Percentiles rank a stretch among this genome's conserved stretches.
Evolutionary conservation across 92 coral and sea anemone species (phyloP).

Genomic region (Epizoanthus ramosus): DNA sequence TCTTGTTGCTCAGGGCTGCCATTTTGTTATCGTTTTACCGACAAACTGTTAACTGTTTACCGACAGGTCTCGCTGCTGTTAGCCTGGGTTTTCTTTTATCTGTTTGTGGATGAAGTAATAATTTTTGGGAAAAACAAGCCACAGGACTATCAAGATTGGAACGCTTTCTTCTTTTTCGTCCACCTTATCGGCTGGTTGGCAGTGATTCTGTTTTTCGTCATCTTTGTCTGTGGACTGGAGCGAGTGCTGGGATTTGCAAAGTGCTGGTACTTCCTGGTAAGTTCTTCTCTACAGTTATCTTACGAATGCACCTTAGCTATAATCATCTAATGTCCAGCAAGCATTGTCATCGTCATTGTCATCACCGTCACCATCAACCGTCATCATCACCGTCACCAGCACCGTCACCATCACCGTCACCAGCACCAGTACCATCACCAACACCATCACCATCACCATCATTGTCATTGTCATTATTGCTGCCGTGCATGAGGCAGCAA

Average conservation of each 20-base stretch:
- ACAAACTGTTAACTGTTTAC: no score
- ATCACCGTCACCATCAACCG: no score
- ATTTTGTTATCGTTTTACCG: no score
- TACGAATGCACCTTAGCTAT: background rate
- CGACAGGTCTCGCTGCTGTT: conserved; percentile 14
- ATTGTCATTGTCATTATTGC: no score
- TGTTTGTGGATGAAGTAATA: background rate
- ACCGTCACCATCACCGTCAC: no score
- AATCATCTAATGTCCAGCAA: no score
- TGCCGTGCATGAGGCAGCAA: no score
- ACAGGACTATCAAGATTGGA: conserved; percentile 25
- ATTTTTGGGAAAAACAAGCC: conserved; percentile 18
- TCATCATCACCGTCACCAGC: no score
- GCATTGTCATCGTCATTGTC: no score
- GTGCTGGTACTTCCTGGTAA: conserved; percentile 44
- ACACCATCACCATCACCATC: no score
- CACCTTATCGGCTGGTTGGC: conserved; percentile 36
- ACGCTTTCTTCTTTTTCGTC: conserved; percentile 20
- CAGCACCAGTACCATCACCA: no score
- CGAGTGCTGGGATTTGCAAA: conserved; percentile 32
- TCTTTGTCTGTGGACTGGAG: conserved; percentile 38
- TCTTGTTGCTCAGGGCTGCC: background rate
- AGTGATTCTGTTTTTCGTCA: conserved; percentile 27
- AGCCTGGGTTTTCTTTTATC: conserved; percentile 42
- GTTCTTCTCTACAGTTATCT: background rate